A percentile compares a stretch with the other conserved stretches of the same genome.
These are phyloP conservation scores for Microtus oregoni DNA, from an alignment of 2,113 vertebrate genomes.

Conservation along the genomic window DNA sequence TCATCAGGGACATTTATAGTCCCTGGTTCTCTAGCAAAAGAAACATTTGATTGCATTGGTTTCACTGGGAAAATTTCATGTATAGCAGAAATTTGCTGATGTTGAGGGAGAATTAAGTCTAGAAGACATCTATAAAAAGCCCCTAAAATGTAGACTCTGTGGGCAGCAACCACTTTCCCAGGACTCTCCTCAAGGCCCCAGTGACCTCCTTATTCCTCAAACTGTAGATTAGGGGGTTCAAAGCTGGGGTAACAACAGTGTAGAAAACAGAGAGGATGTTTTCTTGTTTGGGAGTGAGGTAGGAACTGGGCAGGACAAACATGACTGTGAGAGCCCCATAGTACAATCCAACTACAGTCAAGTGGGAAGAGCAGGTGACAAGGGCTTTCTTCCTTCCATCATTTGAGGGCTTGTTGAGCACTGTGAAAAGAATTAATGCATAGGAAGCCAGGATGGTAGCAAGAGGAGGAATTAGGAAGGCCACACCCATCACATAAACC, in stretches of 20 bases:
- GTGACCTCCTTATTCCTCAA: conserved; percentile 77
- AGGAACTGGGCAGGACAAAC: conserved; percentile 72
- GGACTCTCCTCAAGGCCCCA: conserved; percentile 49
- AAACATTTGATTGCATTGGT: neutral
- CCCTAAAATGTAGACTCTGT: neutral
- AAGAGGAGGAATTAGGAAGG: conserved; percentile 61
- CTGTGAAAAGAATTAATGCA: conserved; percentile 45
- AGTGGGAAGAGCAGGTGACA: conserved; percentile 74
- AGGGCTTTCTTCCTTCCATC: conserved; percentile 73
- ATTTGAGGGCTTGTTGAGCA: conserved; percentile 64
- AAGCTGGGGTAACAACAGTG: conserved; percentile 65
- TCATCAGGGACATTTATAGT: neutral
- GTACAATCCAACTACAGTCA: conserved; percentile 73
- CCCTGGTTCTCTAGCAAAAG: neutral
- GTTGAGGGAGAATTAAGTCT: neutral
- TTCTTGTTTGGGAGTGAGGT: conserved; percentile 52
- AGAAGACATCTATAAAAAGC: neutral
- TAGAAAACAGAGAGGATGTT: conserved; percentile 75
- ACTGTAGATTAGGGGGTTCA: conserved; percentile 74
- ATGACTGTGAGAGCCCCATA: conserved; percentile 66
- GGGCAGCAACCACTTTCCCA: neutral
- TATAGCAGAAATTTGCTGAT: neutral
- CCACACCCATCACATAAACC: conserved; percentile 56
- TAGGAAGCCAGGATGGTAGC: conserved; percentile 69
- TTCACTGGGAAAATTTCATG: neutral